Conservation (phyloP, 2,888 invertebrate genomes). For the Crossocerus cetratus region DNA sequence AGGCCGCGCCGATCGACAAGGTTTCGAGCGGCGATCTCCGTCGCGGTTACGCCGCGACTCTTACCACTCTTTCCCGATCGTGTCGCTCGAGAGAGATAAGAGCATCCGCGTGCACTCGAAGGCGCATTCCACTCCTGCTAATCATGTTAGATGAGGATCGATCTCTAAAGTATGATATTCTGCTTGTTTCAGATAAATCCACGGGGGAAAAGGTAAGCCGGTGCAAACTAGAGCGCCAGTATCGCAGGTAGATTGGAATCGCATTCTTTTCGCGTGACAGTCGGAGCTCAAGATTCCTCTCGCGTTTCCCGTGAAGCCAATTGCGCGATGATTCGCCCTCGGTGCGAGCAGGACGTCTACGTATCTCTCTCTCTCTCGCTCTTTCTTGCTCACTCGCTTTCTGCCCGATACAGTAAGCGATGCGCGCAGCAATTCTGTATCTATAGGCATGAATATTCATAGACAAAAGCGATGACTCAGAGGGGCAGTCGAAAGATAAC, state of each 20-base stretch:
- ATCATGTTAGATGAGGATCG: neutral
- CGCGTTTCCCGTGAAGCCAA: neutral
- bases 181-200: constrained; percentile 79
- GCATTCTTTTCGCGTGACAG: constrained; percentile 29
- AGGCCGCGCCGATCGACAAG: constrained; percentile 24
- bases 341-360: neutral
- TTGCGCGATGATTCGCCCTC: neutral
- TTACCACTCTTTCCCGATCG: neutral
- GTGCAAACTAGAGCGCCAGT: constrained; percentile 63
- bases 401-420: too few species aligned
- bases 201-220: constrained; percentile 80
- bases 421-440: neutral
- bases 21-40: constrained; percentile 48
- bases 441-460: constrained; percentile 19
- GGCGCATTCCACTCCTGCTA: neutral
- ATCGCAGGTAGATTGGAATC: constrained; percentile 79
- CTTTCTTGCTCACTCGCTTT: neutral
- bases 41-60: constrained; percentile 26
- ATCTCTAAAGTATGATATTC: constrained; percentile 31
- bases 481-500: constrained; percentile 13
- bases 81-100: too few species aligned
- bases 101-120: too few species aligned
- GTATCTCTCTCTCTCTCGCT: neutral
- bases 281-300: constrained; percentile 1
- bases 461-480: constrained; percentile 4